A percentile compares a stretch with the other conserved stretches of the same genome.
phyloP scores from a whole-genome alignment of 37 sponge, comb jelly and placozoan genomes.

The Tethya wilhelma region DNA sequence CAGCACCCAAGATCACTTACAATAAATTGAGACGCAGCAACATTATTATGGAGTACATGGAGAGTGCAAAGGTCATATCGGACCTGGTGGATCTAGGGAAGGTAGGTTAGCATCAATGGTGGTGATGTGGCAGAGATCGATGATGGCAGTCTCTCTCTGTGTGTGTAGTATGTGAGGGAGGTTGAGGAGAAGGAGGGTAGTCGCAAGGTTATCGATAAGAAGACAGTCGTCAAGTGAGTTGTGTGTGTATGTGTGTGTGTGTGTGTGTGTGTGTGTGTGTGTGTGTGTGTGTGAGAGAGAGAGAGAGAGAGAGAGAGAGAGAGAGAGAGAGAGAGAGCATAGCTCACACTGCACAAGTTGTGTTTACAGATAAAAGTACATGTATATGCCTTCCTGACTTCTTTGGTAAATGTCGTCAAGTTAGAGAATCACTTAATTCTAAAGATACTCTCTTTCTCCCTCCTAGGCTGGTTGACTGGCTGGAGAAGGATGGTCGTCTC shows the following conservation, averaged over 20 bases:
- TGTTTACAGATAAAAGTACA: too few relatives aligned
- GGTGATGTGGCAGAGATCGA: not conserved
- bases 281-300: too few relatives aligned
- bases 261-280: too few relatives aligned
- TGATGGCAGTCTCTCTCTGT: too few relatives aligned
- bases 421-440: too few relatives aligned
- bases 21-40: constrained; percentile 20
- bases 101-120: constrained; percentile 6
- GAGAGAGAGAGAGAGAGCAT: too few relatives aligned
- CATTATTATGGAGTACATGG: constrained; percentile 30
- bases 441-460: not conserved
- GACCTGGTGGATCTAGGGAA: constrained; percentile 2
- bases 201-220: constrained; percentile 28
- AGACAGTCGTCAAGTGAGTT: constrained; percentile 46
- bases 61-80: not conserved
- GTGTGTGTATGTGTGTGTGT: not conserved
- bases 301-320: too few relatives aligned
- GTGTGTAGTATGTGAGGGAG: constrained; percentile 23
- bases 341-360: too few relatives aligned
- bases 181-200: constrained; percentile 18
- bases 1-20: too few relatives aligned
- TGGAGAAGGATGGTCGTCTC: not conserved
- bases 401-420: too few relatives aligned
- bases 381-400: too few relatives aligned
- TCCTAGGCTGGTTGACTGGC: not conserved